Conservation (phyloP, 2,113 vertebrate genomes). For the Notarius quadriscutis region DNA sequence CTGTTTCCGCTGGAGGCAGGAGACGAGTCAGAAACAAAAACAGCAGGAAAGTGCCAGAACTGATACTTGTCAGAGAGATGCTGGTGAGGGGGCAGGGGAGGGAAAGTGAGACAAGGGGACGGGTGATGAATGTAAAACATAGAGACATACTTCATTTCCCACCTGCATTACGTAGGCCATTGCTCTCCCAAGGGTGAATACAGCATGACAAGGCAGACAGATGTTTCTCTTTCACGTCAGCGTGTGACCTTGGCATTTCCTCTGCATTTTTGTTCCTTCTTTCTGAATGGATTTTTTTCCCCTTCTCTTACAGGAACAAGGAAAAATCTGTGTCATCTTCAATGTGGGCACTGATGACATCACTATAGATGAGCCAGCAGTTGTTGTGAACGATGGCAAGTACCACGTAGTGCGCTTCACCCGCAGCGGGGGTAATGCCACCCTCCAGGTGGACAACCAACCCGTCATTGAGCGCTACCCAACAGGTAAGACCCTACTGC, state of each 20-base stretch:
- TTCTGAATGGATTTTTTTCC: neutral
- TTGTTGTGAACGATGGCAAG: conserved; percentile 90
- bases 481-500: conserved; percentile 77
- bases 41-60: conserved; percentile 69
- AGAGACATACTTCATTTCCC: conserved; percentile 52
- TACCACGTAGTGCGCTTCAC: conserved; percentile 97
- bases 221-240: conserved; percentile 40
- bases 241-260: neutral
- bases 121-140: conserved; percentile 61
- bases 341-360: conserved; percentile 97
- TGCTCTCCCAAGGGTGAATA: conserved; percentile 44
- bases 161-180: conserved; percentile 56
- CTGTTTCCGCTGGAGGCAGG: conserved; percentile 29
- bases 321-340: conserved; percentile 91
- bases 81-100: conserved; percentile 38
- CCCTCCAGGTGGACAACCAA: conserved; percentile 95
- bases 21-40: conserved; percentile 61
- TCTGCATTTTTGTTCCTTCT: neutral
- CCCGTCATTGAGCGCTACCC: conserved; percentile 92
- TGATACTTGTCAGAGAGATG: conserved; percentile 63
- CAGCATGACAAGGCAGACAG: conserved; percentile 47
- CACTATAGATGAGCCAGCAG: conserved; percentile 87
- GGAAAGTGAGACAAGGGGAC: conserved; percentile 39
- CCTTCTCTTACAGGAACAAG: conserved; percentile 79
- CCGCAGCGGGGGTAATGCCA: conserved; percentile 93